Evolutionary conservation across 2,113 vertebrate species (phyloP).

Genomic region (Phaetusa simplex): DNA sequence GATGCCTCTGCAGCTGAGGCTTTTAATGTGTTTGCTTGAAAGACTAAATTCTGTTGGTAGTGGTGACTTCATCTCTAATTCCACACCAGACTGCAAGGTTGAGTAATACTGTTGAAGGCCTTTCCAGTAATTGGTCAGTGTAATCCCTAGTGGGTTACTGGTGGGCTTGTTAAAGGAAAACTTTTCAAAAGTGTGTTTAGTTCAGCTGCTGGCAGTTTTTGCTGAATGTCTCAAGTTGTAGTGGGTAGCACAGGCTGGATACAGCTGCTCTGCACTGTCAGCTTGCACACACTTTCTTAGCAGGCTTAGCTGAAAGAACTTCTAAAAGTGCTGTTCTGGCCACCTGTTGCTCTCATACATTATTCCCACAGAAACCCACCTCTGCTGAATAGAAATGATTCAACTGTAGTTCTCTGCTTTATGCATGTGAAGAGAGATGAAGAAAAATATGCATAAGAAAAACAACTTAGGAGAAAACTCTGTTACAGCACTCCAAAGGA

Average conservation of each 20-base stretch:
- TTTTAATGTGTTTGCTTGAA: not conserved
- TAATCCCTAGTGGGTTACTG: not conserved
- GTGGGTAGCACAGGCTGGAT: not conserved
- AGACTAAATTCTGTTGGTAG: not conserved
- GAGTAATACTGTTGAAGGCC: not conserved
- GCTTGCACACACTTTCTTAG: not conserved
- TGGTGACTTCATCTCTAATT: not conserved
- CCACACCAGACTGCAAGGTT: not conserved
- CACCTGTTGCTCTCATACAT: not conserved
- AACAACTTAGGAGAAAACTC: not conserved
- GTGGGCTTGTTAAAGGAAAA: constrained; percentile 19
- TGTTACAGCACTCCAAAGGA: not conserved
- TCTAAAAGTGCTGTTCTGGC: not conserved
- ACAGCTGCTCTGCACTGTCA: constrained; percentile 14
- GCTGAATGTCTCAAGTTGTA: not conserved
- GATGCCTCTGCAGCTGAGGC: not conserved
- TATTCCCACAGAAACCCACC: constrained; percentile 7
- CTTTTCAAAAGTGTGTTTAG: not conserved
- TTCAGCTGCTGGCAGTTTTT: not conserved
- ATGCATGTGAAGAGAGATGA: not conserved
- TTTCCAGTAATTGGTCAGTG: not conserved
- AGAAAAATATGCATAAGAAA: not conserved
- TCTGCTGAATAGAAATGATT: not conserved
- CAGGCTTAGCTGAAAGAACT: constrained; percentile 25
- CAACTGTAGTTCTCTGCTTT: not conserved